Evolutionary conservation across 2,113 vertebrate genomes (phyloP).

Genomic region (Cebus imitator): DNA sequence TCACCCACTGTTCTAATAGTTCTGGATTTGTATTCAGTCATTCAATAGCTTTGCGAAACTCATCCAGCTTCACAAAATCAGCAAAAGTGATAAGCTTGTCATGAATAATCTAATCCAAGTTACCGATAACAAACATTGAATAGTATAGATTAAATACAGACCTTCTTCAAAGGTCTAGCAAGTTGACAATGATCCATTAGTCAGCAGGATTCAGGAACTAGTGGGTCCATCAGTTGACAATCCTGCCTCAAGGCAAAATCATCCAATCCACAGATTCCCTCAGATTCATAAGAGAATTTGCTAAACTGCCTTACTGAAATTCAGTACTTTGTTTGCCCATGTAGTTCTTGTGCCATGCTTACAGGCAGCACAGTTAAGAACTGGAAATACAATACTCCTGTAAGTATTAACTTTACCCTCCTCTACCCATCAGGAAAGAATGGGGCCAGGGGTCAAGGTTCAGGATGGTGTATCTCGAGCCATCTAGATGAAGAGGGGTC

Average conservation of each 20-base stretch:
- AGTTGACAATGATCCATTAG: neutral
- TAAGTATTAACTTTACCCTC: neutral
- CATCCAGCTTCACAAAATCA: neutral
- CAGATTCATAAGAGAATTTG: neutral
- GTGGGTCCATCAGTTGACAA: neutral
- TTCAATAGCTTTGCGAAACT: neutral
- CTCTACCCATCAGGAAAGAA: slow-evolving; percentile 6
- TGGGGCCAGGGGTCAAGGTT: neutral
- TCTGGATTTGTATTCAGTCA: neutral
- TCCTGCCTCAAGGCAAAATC: neutral
- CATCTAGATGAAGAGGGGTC: neutral
- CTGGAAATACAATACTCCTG: neutral
- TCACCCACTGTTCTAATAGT: neutral
- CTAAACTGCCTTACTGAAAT: neutral
- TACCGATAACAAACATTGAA: neutral
- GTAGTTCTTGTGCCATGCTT: neutral
- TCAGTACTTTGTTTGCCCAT: neutral
- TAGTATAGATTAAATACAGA: neutral
- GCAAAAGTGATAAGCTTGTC: neutral
- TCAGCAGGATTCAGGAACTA: neutral
- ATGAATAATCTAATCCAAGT: neutral
- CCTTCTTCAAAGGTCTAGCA: neutral
- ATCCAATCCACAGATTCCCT: neutral
- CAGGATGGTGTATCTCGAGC: neutral
- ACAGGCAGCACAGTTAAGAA: neutral